A percentile compares a stretch with the other conserved stretches of the same genome.
Evolutionary conservation across 2,888 invertebrate species (phyloP).

Genomic region (Stegophylla sp.): DNA sequence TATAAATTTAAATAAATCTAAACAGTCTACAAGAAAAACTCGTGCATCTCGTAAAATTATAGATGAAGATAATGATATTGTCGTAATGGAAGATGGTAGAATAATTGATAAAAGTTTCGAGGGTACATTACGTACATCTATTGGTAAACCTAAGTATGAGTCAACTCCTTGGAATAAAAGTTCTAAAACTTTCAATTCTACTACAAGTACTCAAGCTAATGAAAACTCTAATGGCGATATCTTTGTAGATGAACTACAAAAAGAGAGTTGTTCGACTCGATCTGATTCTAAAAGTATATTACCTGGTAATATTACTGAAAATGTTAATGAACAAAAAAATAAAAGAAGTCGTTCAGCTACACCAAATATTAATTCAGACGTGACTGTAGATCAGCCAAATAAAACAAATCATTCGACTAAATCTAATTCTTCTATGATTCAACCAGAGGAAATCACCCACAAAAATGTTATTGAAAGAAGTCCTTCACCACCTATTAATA

Average conservation of each 20-base stretch:
- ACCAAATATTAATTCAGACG: too few relatives aligned
- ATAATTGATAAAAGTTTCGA: not conserved
- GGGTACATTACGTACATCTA: not conserved
- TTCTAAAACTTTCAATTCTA: slow-evolving; percentile 9
- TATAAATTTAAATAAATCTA: not conserved
- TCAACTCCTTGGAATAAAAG: slow-evolving; percentile 47
- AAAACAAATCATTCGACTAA: too few relatives aligned
- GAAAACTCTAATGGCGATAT: not conserved
- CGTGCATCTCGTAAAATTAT: not conserved
- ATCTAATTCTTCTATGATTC: not conserved
- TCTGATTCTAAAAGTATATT: too few relatives aligned
- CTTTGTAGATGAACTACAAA: too few relatives aligned
- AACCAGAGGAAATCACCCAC: not conserved
- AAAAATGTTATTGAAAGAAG: not conserved
- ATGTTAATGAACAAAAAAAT: too few relatives aligned
- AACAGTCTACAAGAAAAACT: not conserved
- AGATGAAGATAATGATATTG: not conserved
- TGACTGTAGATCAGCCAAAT: too few relatives aligned
- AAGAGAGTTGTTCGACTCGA: too few relatives aligned
- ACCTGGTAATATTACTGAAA: too few relatives aligned
- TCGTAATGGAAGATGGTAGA: not conserved
- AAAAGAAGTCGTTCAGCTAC: too few relatives aligned
- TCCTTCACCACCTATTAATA: not conserved
- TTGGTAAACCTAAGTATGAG: slow-evolving; percentile 50
- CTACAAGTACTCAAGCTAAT: not conserved